Evolutionary conservation across 2,797 vertebrate species (phyloP).

Genomic region (Schizopygopsis pylzovi): DNA sequence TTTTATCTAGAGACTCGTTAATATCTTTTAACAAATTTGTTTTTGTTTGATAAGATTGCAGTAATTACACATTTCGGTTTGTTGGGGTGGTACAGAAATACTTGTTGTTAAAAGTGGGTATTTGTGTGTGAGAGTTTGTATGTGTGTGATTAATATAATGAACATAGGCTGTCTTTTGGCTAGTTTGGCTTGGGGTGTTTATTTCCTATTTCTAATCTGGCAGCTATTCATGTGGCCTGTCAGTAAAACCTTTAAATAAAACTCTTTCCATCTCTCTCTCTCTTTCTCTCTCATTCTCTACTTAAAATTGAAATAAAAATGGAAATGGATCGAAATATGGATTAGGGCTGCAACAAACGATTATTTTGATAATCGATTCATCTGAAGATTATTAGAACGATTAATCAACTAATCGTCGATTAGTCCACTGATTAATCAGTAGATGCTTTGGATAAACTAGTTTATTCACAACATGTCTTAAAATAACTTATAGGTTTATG

Average conservation of each 20-base stretch:
- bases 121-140: not conserved
- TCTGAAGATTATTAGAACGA: too few species aligned
- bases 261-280: constrained; percentile 3
- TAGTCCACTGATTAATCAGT: too few species aligned
- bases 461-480: too few species aligned
- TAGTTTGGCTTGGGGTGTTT: constrained; percentile 48
- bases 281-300: not conserved
- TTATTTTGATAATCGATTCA: too few species aligned
- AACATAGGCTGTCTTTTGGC: constrained; percentile 40
- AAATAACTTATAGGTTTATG: too few species aligned
- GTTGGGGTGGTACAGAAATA: not conserved
- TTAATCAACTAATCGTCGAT: too few species aligned
- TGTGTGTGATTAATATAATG: constrained; percentile 45
- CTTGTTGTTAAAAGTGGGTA: constrained; percentile 1
- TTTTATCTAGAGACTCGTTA: not conserved
- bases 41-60: constrained; percentile 6
- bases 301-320: not conserved
- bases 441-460: too few species aligned
- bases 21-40: not conserved
- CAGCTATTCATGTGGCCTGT: constrained; percentile 51
- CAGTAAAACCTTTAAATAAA: constrained; percentile 51
- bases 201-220: constrained; percentile 52
- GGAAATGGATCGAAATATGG: not conserved
- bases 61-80: constrained; percentile 19
- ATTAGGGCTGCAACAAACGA: not conserved